These are phyloP conservation scores for cat (Felis catus) DNA, from an alignment of 2,113 vertebrate genomes.

Conservation along the genomic window F.catus_Fca126_mat1.0 CM031411.1:21074001-21074500, in stretches of 20 bases:
- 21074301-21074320: constrained; percentile 77
- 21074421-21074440: constrained; percentile 74
- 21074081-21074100: neutral
- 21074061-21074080: neutral
- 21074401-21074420: constrained; percentile 73
- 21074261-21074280: constrained; percentile 79
- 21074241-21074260: constrained; percentile 59
- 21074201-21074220: constrained; percentile 69
- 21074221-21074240: constrained; percentile 42
- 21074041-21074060: neutral
- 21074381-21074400: constrained; percentile 70
- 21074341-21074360: constrained; percentile 35
- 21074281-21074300: constrained; percentile 84
- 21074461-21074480: constrained; percentile 69
- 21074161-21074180: constrained; percentile 8
- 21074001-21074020: neutral
- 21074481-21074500: constrained; percentile 71
- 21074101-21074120: constrained; percentile 17
- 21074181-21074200: constrained; percentile 64
- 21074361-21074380: constrained; percentile 63
- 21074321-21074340: constrained; percentile 51
- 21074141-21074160: neutral
- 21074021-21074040: neutral
- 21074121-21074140: neutral
- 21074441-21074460: constrained; percentile 76